A percentile compares a stretch with the other conserved stretches of the same genome.
These are phyloP conservation scores for Diarsia mendica DNA, from an alignment of 2,888 invertebrate genomes.

Conservation along the genomic window DNA sequence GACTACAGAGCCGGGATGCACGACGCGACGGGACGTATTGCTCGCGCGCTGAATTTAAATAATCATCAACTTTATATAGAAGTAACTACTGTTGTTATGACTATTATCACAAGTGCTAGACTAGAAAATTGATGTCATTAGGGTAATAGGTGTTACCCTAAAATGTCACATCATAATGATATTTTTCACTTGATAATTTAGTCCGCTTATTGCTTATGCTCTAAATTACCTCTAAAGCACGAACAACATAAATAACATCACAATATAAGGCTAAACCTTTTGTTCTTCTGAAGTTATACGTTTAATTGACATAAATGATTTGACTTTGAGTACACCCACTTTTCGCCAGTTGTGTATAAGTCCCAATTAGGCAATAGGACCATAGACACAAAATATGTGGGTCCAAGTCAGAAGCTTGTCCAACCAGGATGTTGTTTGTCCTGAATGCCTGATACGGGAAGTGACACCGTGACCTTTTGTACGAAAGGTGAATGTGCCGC, in stretches of 20 bases:
- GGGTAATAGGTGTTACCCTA: neutral
- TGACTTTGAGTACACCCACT: no score
- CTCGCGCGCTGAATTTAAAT: slow-evolving; percentile 35
- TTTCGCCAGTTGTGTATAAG: neutral
- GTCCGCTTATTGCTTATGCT: neutral
- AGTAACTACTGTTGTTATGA: slow-evolving; percentile 7
- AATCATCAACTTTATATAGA: slow-evolving; percentile 19
- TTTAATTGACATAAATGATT: neutral
- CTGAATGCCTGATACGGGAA: slow-evolving; percentile 7
- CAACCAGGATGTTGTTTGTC: slow-evolving; percentile 3
- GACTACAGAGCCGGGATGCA: slow-evolving; percentile 54
- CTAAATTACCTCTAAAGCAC: neutral
- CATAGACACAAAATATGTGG: neutral
- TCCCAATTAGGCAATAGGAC: neutral
- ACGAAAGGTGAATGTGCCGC: neutral
- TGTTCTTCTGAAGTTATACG: neutral
- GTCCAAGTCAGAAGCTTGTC: neutral
- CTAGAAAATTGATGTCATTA: slow-evolving; percentile 48
- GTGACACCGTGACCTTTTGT: slow-evolving; percentile 17
- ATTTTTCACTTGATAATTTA: neutral
- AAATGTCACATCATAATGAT: neutral
- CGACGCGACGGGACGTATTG: slow-evolving; percentile 39
- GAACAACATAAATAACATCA: neutral
- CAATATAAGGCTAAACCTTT: neutral
- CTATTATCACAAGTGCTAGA: slow-evolving; percentile 30